Base-by-base conservation (phyloP, 2,888 invertebrate species). In the Xanthia togata region DNA sequence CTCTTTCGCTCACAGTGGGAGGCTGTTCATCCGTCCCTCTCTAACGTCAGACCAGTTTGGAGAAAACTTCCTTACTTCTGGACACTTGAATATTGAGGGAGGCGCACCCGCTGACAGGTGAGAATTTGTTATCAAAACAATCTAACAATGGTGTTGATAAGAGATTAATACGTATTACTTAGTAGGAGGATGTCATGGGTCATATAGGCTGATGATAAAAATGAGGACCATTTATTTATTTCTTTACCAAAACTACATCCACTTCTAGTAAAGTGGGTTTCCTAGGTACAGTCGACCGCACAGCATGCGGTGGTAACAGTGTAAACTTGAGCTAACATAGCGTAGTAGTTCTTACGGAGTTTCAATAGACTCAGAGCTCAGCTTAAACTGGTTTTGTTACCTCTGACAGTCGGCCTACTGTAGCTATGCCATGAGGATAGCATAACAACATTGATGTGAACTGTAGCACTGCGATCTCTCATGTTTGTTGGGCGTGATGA, bases 61-160 rank as follows among this genome's bases (percentile, higher is more conserved):
- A 20, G 93, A 97, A 83, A 86, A 88, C 1, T 97, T 97, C 88
- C 92, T 97, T 1, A 91, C 92, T 57, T 96, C 95, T 67, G 97
- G 97, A 47, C 91, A 89, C 8, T 92, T 97, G 35, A 97, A 97
- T 86, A 85, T 98, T 35, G 96, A 97, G 81, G 97, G 97, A 20
- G 97, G 97, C 50, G 94, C 97, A 26, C 97, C 97, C 2, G 97
- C 97, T 73, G 97, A 97, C 88, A 94, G 96, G 97, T 97, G 79
- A 81, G 20, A n/a, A 63, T 41, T 31, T 50, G n/a, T 55, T 60
- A 38, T 44, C 14, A 53, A 14, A 23, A 17, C 20, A n/a, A 50
- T 71, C 20, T 20, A 59, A 59, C 26, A 31, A 31, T 59, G 20
- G 35, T 63, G 35, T 35, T 47, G 6, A n/a, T 62, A 62, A 47